A percentile compares a stretch with the other conserved stretches of the same genome.
phyloP scores from a whole-genome alignment of 1,140 invertebrate genomes.

The Ylistrum balloti region DNA sequence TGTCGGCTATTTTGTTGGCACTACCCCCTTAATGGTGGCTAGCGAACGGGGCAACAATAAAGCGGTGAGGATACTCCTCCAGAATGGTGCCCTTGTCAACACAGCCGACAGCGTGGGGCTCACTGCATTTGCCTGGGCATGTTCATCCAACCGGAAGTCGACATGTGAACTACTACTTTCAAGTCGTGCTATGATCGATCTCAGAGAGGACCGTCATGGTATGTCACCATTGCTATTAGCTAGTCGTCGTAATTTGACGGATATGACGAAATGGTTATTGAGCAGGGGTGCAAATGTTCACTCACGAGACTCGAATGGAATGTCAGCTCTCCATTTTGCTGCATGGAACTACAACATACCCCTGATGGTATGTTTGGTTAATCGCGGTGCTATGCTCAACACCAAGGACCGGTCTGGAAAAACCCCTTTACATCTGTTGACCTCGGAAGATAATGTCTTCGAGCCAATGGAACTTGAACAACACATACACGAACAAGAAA shows the following conservation, averaged over 20 bases:
- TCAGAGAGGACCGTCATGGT: constrained; percentile 48
- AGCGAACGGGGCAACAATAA: constrained; percentile 51
- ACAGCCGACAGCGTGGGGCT: constrained; percentile 54
- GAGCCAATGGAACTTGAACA: constrained; percentile 40
- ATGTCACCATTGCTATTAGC: constrained; percentile 61
- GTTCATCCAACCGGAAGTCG: constrained; percentile 48
- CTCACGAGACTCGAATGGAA: constrained; percentile 52
- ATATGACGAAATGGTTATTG: constrained; percentile 53
- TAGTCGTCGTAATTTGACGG: constrained; percentile 46
- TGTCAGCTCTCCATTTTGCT: constrained; percentile 59
- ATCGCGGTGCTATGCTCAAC: constrained; percentile 45
- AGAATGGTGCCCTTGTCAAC: constrained; percentile 51
- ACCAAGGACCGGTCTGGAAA: constrained; percentile 49
- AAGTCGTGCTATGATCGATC: constrained; percentile 48
- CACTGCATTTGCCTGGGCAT: constrained; percentile 55
- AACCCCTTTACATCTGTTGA: constrained; percentile 55
- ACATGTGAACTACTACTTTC: constrained; percentile 50
- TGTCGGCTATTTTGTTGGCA: constrained; percentile 53
- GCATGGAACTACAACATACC: constrained; percentile 61
- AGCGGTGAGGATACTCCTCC: constrained; percentile 51
- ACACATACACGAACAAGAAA: not conserved
- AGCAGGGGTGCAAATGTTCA: constrained; percentile 48
- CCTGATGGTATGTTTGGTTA: constrained; percentile 48
- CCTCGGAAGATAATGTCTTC: constrained; percentile 47
- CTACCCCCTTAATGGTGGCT: constrained; percentile 62